These are phyloP conservation scores for Eupithecia inturbata DNA, from an alignment of 2,888 invertebrate genomes.

Conservation along the genomic window DNA sequence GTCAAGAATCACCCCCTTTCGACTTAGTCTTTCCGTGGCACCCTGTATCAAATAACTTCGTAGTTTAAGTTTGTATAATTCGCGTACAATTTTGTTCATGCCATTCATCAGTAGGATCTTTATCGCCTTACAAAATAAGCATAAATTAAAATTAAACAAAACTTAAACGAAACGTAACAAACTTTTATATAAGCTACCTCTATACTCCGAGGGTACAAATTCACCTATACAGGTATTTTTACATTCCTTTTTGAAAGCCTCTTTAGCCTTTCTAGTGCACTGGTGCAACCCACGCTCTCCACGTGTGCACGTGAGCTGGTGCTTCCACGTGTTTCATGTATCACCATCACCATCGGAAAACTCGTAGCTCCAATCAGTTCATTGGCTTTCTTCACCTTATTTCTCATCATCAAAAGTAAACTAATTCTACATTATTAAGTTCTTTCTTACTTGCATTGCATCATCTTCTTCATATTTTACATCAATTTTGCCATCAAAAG, in stretches of 20 bases:
- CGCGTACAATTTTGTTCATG: no score
- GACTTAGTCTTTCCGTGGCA: no score
- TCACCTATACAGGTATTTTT: slow-evolving; percentile 18
- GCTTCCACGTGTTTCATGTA: no score
- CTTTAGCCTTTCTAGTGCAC: slow-evolving; percentile 23
- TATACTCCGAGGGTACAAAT: slow-evolving; percentile 11
- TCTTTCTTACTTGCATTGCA: no score
- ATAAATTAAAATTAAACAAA: background rate
- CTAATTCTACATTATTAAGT: background rate
- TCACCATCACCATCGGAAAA: background rate
- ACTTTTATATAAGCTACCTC: background rate
- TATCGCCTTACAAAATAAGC: background rate
- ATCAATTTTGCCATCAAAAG: background rate
- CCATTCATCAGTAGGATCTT: background rate
- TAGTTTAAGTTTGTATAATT: no score
- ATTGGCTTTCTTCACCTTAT: background rate
- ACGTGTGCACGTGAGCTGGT: slow-evolving; percentile 17
- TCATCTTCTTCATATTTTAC: background rate
- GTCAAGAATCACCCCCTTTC: no score
- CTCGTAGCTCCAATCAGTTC: background rate
- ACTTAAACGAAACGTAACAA: background rate
- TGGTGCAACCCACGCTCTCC: slow-evolving; percentile 18
- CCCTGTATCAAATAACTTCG: no score
- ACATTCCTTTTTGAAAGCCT: slow-evolving; percentile 25
- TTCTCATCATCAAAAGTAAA: background rate